phyloP scores from a whole-genome alignment of 2,888 invertebrate species.

The Andrena minutula region DNA sequence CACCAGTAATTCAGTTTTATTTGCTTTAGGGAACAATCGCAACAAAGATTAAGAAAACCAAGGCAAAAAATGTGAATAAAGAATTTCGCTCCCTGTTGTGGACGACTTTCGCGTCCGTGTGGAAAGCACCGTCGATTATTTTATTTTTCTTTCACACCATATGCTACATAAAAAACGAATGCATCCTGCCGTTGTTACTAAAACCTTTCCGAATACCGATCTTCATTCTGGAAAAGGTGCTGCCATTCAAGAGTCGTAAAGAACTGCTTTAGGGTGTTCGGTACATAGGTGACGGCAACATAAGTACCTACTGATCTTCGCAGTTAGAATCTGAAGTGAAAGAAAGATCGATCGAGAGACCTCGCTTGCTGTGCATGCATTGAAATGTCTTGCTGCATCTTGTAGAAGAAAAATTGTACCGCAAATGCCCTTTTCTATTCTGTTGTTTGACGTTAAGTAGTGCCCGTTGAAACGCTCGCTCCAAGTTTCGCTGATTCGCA shows the following conservation, averaged over 20 bases:
- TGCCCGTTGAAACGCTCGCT: background rate
- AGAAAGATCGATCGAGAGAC: background rate
- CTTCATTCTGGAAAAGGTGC: conserved; percentile 73
- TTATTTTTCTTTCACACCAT: conserved; percentile 71
- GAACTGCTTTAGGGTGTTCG: conserved; percentile 59
- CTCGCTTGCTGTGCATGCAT: background rate
- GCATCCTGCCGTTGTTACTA: conserved; percentile 72
- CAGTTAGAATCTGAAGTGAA: background rate
- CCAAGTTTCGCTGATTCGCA: background rate
- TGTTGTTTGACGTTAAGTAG: background rate
- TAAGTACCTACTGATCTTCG: too few species aligned
- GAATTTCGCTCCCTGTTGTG: conserved; percentile 76
- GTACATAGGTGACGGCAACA: background rate
- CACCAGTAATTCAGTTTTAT: conserved; percentile 76
- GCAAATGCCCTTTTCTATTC: background rate
- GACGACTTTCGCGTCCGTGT: conserved; percentile 77
- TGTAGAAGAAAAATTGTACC: background rate
- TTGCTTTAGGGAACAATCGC: conserved; percentile 80
- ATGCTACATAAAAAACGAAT: conserved; percentile 72
- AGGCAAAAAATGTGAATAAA: conserved; percentile 73
- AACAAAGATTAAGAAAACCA: conserved; percentile 74
- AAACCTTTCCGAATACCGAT: conserved; percentile 76
- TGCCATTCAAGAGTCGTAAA: conserved; percentile 64
- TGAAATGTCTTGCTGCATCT: background rate
- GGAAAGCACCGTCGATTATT: conserved; percentile 76